A percentile compares a stretch with the other conserved stretches of the same genome.
Evolutionary conservation across 2,797 vertebrate genomes (phyloP).

Genomic region (Oceanodroma leucorhoa): DNA sequence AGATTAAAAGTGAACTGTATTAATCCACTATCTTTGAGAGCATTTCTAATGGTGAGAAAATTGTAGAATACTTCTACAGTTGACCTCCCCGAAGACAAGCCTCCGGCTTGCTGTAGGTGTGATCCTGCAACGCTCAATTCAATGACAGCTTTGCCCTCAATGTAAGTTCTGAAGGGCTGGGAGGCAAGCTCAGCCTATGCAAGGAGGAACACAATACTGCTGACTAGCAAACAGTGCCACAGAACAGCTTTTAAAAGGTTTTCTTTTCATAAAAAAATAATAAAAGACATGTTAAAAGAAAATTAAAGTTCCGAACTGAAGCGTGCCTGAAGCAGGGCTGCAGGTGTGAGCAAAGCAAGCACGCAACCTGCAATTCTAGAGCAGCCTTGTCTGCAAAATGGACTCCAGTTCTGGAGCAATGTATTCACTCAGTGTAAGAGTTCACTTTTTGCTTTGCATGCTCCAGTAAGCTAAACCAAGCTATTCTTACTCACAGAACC

Average conservation of each 20-base stretch:
- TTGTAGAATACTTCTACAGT: neutral
- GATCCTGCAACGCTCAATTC: neutral
- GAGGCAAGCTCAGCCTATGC: neutral
- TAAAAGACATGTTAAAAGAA: neutral
- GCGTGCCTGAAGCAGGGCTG: neutral
- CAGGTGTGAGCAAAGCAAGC: neutral
- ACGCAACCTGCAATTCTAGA: neutral
- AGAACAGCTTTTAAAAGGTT: neutral
- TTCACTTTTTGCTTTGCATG: neutral
- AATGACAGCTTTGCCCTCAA: neutral
- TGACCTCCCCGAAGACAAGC: neutral
- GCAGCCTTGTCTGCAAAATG: neutral
- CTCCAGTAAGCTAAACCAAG: neutral
- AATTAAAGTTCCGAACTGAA: neutral
- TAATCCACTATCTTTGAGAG: neutral
- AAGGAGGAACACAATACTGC: neutral
- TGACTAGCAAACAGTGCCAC: neutral
- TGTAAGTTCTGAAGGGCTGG: neutral
- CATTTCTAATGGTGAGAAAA: neutral
- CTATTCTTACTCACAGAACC: neutral
- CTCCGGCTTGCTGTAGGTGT: neutral
- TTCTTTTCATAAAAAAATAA: neutral
- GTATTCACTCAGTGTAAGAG: neutral
- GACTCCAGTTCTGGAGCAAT: neutral
- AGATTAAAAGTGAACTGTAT: neutral